Evolutionary conservation across 2,113 vertebrate species (phyloP), one percentile per base, ranked within the genome.

Genomic region (Amazona vittata): DNA sequence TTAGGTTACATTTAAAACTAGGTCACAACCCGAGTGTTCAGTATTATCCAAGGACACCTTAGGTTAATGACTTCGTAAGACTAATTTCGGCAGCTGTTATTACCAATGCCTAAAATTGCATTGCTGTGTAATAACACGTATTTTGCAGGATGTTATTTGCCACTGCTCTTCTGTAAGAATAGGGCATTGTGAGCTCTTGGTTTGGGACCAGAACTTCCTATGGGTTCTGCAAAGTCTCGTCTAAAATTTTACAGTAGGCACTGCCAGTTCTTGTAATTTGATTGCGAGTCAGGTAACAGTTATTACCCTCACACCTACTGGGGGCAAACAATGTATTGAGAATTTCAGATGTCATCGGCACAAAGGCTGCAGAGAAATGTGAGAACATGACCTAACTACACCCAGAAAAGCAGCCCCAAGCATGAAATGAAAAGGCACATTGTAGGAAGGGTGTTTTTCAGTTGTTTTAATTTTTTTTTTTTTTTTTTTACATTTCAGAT

Each of bases 371-470:
- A 64, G 24, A 41, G 39, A 69, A 93, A 73, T 31, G 35, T 50
- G 57, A 79, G 46, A 92, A 81, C 31, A 12, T 10, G 53, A 87
- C 44, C 41, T 21, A n/a, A 15, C n/a, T 53, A 62, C n/a, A 29
- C 16, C 5, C 29, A 11, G 7, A 60, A 68, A 78, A 55, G 39
- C 12, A 31, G 26, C 43, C 73, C 64, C 62, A 35, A 71, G 26
- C 0, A 9, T 15, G 29, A 65, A 57, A 28, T 15, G 31, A 86
- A 59, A 93, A 71, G 11, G 60, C 17, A 13, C 12, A 3, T 3
- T 43, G 64, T 44, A 64, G 6, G 18, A 5, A 71, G 15, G 1
- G 1, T 5, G 15, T 0, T 4, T 46, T 8, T 37, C 24, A 9
- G 22, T 31, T 25, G 33, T 33, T 62, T 50, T 50, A 8, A 5